phyloP scores from a whole-genome alignment of 2,797 vertebrate genomes.

The Phataginus tricuspis region DNA sequence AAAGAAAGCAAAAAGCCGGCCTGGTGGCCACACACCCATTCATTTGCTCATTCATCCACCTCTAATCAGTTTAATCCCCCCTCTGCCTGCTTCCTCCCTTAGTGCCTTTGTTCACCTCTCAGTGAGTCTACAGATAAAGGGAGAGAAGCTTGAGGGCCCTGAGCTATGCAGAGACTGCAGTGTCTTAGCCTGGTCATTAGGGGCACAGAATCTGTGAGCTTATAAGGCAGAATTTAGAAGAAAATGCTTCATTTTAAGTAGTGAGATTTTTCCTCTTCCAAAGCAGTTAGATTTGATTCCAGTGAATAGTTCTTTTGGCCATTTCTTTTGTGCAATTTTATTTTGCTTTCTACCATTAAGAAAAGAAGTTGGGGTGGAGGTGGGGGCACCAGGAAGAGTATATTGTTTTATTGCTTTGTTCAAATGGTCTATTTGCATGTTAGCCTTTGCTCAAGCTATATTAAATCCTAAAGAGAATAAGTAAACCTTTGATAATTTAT shows the following conservation, averaged over 20 bases:
- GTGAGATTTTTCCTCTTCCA: neutral
- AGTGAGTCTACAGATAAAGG: neutral
- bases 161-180: neutral
- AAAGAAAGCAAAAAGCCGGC: neutral
- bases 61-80: neutral
- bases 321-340: neutral
- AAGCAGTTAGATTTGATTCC: constrained; percentile 9
- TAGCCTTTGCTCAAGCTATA: neutral
- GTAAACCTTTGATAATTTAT: neutral
- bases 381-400: neutral
- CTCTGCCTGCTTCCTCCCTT: neutral
- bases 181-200: neutral
- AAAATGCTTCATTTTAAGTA: constrained; percentile 38
- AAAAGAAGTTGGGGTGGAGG: neutral
- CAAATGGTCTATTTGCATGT: neutral
- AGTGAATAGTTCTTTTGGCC: neutral
- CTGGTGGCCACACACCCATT: neutral
- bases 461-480: constrained; percentile 12
- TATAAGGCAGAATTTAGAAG: neutral
- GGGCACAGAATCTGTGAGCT: neutral
- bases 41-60: neutral
- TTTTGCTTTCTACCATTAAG: constrained; percentile 33
- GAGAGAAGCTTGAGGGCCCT: neutral
- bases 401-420: constrained; percentile 48
- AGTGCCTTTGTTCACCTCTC: neutral